Conservation (phyloP, 2,888 invertebrate species). For the Polia nebulosa region DNA sequence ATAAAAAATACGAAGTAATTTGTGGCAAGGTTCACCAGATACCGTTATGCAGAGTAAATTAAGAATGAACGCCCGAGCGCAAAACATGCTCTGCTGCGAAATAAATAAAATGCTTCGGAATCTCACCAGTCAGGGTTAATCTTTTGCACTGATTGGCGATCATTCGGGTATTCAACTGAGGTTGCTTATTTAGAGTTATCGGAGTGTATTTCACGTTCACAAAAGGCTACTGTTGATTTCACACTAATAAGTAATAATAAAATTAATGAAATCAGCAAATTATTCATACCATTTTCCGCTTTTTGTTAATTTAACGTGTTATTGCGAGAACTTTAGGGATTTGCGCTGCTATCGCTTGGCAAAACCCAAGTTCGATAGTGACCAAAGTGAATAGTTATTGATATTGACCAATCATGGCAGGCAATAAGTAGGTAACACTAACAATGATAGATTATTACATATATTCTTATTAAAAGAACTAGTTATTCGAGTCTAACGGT, state of each 20-base stretch:
- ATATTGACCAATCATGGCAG: not conserved
- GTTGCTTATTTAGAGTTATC: slow-evolving; percentile 10
- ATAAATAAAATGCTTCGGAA: slow-evolving; percentile 42
- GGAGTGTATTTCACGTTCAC: slow-evolving; percentile 10
- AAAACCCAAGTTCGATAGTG: slow-evolving; percentile 6
- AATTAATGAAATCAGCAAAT: slow-evolving; percentile 3
- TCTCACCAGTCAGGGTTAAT: slow-evolving; percentile 23
- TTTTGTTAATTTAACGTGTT: slow-evolving; percentile 8
- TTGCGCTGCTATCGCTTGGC: not conserved
- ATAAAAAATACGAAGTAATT: slow-evolving; percentile 52
- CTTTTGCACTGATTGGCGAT: slow-evolving; percentile 41
- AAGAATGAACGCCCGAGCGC: slow-evolving; percentile 51
- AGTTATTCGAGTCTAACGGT: slow-evolving; percentile 58
- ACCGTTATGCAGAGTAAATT: slow-evolving; percentile 65
- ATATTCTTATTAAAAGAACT: slow-evolving; percentile 37
- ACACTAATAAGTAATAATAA: too few relatives aligned
- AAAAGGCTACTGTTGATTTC: not conserved
- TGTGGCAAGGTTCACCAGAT: slow-evolving; percentile 53
- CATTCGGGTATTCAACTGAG: slow-evolving; percentile 20
- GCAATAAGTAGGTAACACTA: not conserved
- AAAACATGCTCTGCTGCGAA: slow-evolving; percentile 46
- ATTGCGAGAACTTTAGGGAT: not conserved
- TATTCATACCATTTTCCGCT: slow-evolving; percentile 15
- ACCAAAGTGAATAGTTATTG: too few relatives aligned
- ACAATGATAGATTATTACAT: slow-evolving; percentile 6